Evolutionary conservation across 2,113 vertebrate genomes (phyloP), one percentile per base, ranked within the genome.

Genomic region (Haemorhous mexicanus): DNA sequence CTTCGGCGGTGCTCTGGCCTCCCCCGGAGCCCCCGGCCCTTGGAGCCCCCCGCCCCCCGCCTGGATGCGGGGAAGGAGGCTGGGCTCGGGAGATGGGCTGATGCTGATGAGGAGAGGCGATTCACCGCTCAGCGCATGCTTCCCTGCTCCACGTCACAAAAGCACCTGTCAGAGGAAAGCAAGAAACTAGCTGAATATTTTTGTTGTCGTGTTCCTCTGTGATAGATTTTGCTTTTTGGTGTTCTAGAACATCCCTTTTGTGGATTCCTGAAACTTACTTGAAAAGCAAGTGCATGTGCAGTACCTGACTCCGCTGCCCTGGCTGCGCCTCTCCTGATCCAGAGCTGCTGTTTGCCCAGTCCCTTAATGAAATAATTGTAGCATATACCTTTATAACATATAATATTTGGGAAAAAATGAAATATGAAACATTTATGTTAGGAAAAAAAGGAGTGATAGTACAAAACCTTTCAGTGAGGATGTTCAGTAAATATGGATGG

Each of bases 61-160:
- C 68, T 7, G 27, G 74, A 24, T 84, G 93, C 89, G 33, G 90
- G 16, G 6, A 7, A 84, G 95, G 93, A 89, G 97, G 95, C 16
- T 53, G 94, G 74, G 89, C 97, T 87, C 33, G 20, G 63, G 77
- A 44, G 66, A 84, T 96, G 96, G 93, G 47, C 96, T 96, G 96
- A 97, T 97, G 96, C 87, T 94, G 97, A 94, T 97, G 62, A 87
- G 93, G 16, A 77, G 63, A 72, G 9, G 89, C 86, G 94, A 92
- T 91, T 83, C 93, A 43, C 21, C 5, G 62, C 73, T 84, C 49
- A 2, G 9, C 62, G 13, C 84, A 20, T 15, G 16, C n/a, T 46
- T 70, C 43, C 19, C 56, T 8, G 3, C 33, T 12, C 20, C 27
- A 1, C 70, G 32, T 94, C 88, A 23, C 26, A 3, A 10, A 22